Percentiles rank a stretch among this genome's conserved stretches.
Evolutionary conservation across 2,113 vertebrate species (phyloP).

Genomic region (Craseonycteris thonglongyai): DNA sequence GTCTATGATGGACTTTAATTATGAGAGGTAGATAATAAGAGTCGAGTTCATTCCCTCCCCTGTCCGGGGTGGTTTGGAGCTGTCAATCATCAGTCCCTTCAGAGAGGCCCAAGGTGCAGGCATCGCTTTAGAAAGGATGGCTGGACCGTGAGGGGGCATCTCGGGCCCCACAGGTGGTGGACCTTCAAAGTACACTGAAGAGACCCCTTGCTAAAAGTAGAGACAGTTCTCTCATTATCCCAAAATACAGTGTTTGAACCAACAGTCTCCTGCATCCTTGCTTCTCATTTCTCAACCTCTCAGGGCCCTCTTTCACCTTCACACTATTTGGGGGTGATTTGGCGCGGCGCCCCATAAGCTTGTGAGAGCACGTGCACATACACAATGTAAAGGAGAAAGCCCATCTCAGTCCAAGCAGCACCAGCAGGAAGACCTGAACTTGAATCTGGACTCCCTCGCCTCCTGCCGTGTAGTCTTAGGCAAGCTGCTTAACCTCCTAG

Average conservation of each 20-base stretch:
- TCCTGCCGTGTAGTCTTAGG: not conserved
- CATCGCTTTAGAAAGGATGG: constrained; percentile 34
- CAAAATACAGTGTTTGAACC: not conserved
- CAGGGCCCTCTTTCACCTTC: not conserved
- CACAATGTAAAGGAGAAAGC: not conserved
- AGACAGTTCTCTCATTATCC: not conserved
- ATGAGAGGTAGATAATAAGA: constrained; percentile 61
- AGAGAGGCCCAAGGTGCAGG: constrained; percentile 51
- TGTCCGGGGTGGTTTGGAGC: constrained; percentile 57
- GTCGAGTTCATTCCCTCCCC: constrained; percentile 53
- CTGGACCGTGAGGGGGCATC: not conserved
- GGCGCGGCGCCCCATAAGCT: not conserved
- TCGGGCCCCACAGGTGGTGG: constrained; percentile 30
- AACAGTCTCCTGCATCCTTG: not conserved
- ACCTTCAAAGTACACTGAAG: constrained; percentile 62
- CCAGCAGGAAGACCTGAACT: not conserved
- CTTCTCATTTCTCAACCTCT: constrained; percentile 28
- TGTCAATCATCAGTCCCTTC: constrained; percentile 58
- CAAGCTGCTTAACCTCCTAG: not conserved
- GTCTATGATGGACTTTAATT: constrained; percentile 67
- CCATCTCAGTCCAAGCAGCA: not conserved
- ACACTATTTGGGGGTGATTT: not conserved
- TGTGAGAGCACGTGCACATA: too few relatives aligned
- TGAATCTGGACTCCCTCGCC: not conserved
- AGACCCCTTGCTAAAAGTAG: constrained; percentile 60